These are phyloP conservation scores for Zaprionus ghesquierei DNA, from an alignment of 1,140 invertebrate species.

Conservation along the genomic window DNA sequence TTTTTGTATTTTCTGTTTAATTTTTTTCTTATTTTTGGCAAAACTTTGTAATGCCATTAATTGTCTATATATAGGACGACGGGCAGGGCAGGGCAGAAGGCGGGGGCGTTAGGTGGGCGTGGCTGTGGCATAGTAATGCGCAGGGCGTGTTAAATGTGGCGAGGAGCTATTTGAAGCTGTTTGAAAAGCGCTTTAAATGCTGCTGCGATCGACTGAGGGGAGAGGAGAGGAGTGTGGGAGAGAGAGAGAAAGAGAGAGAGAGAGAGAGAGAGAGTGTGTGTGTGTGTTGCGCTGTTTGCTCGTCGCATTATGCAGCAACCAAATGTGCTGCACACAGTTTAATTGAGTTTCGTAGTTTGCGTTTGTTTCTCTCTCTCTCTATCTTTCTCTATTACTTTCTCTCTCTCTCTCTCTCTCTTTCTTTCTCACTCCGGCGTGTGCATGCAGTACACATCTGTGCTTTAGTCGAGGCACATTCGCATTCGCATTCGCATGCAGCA, in stretches of 20 bases:
- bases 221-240: background rate
- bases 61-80: constrained; percentile 42
- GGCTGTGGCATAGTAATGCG: constrained; percentile 1
- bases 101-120: background rate
- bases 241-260: background rate
- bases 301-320: constrained; percentile 18
- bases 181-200: constrained; percentile 54
- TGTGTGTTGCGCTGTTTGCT: constrained; percentile 6
- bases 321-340: constrained; percentile 30
- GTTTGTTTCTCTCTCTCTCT: background rate
- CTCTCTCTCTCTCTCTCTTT: background rate
- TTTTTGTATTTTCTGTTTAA: constrained; percentile 11
- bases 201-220: constrained; percentile 17
- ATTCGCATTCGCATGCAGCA: background rate
- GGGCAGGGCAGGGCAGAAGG: background rate
- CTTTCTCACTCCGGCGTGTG: no score
- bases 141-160: constrained; percentile 32
- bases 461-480: no score
- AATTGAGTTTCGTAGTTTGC: constrained; percentile 48
- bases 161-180: constrained; percentile 14
- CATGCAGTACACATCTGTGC: no score
- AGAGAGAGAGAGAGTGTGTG: background rate
- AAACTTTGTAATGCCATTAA: constrained; percentile 51
- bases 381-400: background rate
- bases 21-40: background rate